Conservation (phyloP, 2,888 invertebrate species). For the Eupeodes luniger region DNA sequence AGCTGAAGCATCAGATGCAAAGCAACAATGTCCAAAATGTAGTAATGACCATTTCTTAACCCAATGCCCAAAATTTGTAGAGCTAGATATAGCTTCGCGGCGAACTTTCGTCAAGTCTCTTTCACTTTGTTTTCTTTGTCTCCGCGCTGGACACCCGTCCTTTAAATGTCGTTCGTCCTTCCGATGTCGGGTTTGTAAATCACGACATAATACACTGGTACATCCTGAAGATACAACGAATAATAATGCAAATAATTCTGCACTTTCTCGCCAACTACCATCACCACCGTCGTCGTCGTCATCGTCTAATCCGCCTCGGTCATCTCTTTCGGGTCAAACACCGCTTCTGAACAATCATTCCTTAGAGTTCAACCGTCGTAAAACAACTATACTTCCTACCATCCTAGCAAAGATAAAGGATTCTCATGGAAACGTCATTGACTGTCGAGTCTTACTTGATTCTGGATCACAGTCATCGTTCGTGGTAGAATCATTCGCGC, state of each 20-base stretch:
- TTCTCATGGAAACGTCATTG: slow-evolving; percentile 6
- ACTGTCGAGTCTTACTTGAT: slow-evolving; percentile 39
- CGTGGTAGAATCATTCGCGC: slow-evolving; percentile 24
- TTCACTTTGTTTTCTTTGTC: slow-evolving; percentile 35
- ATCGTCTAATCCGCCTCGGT: neutral
- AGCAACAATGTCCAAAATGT: slow-evolving; percentile 1
- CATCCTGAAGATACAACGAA: slow-evolving; percentile 15
- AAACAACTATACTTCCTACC: slow-evolving; percentile 27
- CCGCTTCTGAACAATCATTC: slow-evolving; percentile 10
- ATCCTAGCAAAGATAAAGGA: slow-evolving; percentile 27
- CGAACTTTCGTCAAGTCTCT: slow-evolving; percentile 7
- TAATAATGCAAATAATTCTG: slow-evolving; percentile 2
- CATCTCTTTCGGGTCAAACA: neutral
- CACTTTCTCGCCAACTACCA: neutral
- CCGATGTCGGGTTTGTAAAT: no score
- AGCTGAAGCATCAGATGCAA: neutral
- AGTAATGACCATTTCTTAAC: neutral
- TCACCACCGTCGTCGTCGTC: neutral
- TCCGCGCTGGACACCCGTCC: neutral
- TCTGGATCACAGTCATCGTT: slow-evolving; percentile 27
- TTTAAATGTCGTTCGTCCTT: neutral
- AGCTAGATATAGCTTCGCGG: slow-evolving; percentile 1
- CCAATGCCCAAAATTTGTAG: slow-evolving; percentile 12
- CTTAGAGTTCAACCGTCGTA: neutral
- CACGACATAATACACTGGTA: slow-evolving; percentile 32